Conservation (phyloP, 64 coral and sea anemone species). For the Trachythela sp. region DNA sequence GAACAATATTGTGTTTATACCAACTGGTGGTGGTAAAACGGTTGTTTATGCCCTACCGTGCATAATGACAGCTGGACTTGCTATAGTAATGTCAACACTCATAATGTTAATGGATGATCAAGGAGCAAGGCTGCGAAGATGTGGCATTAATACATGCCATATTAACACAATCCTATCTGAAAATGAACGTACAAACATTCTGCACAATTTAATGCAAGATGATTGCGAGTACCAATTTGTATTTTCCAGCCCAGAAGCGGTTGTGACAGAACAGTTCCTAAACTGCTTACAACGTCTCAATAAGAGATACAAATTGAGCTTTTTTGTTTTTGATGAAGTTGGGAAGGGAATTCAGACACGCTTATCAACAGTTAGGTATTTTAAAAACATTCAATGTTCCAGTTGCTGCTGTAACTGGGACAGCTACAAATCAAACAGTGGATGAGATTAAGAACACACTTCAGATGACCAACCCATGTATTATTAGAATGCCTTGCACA, state of each 20-base stretch:
- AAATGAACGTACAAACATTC: conserved; percentile 19
- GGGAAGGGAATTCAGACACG: conserved; percentile 33
- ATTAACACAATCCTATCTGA: background rate
- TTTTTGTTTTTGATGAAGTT: conserved; percentile 35
- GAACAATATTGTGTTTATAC: conserved; percentile 19
- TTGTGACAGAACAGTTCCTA: conserved; percentile 1
- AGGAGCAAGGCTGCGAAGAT: background rate
- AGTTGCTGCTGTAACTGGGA: conserved; percentile 49
- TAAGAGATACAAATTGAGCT: background rate
- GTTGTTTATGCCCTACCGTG: conserved; percentile 11
- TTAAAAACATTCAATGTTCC: conserved; percentile 28
- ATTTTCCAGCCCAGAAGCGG: conserved; percentile 20
- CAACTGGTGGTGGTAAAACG: conserved; percentile 38
- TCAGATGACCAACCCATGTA: background rate
- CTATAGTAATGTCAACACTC: conserved; percentile 22
- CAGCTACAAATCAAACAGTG: conserved; percentile 1
- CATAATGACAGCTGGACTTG: background rate
- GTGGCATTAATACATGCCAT: conserved; percentile 21
- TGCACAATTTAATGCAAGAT: background rate
- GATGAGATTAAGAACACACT: background rate
- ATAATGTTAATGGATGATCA: conserved; percentile 41
- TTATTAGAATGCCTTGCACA: background rate
- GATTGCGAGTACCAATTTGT: conserved; percentile 29
- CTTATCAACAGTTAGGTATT: conserved; percentile 24
- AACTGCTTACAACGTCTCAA: background rate